A percentile compares a stretch with the other conserved stretches of the same genome.
Conservation (phyloP, 2,888 invertebrate species). For the Hirudinaria manillensis region DNA sequence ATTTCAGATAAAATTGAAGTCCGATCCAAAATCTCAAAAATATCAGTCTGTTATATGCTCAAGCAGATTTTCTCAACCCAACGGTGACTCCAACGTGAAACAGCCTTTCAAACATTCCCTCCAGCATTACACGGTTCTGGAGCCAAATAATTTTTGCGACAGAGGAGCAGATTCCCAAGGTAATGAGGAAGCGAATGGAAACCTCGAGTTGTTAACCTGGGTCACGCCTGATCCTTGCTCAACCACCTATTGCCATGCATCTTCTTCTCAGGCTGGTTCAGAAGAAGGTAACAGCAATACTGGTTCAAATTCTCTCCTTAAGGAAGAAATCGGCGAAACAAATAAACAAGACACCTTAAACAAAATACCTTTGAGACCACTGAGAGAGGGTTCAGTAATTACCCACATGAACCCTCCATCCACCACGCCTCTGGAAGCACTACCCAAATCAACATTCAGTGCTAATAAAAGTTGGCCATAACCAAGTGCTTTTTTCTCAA, state of each 20-base stretch:
- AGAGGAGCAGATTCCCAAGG: neutral
- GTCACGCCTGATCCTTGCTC: constrained; percentile 36
- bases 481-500: constrained; percentile 5
- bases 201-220: constrained; percentile 16
- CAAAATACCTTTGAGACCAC: constrained; percentile 39
- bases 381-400: constrained; percentile 32
- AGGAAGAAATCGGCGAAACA: neutral
- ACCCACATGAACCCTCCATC: neutral
- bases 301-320: neutral
- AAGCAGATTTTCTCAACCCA: constrained; percentile 8
- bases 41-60: constrained; percentile 21
- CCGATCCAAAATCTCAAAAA: constrained; percentile 25
- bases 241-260: constrained; percentile 14
- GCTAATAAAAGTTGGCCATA: constrained; percentile 40
- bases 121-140: constrained; percentile 38
- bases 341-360: constrained; percentile 25
- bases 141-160: constrained; percentile 30
- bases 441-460: constrained; percentile 20
- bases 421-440: constrained; percentile 1
- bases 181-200: constrained; percentile 10
- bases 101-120: neutral
- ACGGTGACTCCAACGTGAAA: neutral
- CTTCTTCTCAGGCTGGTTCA: constrained; percentile 22
- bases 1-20: constrained; percentile 1
- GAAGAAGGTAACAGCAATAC: constrained; percentile 21